Conservation (phyloP, 2,888 invertebrate genomes). For the Iselma pallidipennis region DNA sequence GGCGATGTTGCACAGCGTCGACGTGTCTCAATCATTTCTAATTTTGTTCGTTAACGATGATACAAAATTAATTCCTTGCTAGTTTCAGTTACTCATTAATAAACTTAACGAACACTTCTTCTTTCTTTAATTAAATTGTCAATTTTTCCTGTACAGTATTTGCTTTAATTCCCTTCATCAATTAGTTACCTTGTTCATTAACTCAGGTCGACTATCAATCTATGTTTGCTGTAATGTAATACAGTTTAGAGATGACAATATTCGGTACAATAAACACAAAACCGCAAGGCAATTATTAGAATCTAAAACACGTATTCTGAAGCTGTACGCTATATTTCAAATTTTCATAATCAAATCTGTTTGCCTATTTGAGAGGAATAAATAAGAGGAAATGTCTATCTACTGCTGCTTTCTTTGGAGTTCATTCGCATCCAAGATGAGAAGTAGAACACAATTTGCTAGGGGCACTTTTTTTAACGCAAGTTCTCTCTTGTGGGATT, state of each 20-base stretch:
- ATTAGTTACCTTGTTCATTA: not conserved
- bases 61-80: conserved; percentile 17
- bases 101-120: conserved; percentile 21
- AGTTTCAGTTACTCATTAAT: conserved; percentile 26
- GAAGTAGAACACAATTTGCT: conserved; percentile 4
- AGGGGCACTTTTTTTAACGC: conserved; percentile 25
- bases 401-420: not conserved
- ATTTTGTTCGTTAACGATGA: conserved; percentile 28
- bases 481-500: conserved; percentile 28
- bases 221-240: no score
- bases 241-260: no score
- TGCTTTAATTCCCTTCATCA: conserved; percentile 15
- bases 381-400: not conserved
- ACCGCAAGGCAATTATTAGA: no score
- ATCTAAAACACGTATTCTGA: not conserved
- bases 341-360: not conserved
- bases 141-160: conserved; percentile 15
- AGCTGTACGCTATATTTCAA: not conserved
- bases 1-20: conserved; percentile 1
- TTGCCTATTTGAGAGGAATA: not conserved
- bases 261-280: no score
- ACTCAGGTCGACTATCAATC: not conserved
- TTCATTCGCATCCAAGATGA: not conserved
- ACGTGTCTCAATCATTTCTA: conserved; percentile 25
- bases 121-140: conserved; percentile 24